Evolutionary conservation across 2,888 invertebrate genomes (phyloP).

Genomic region (Drosophila mettleri): DNA sequence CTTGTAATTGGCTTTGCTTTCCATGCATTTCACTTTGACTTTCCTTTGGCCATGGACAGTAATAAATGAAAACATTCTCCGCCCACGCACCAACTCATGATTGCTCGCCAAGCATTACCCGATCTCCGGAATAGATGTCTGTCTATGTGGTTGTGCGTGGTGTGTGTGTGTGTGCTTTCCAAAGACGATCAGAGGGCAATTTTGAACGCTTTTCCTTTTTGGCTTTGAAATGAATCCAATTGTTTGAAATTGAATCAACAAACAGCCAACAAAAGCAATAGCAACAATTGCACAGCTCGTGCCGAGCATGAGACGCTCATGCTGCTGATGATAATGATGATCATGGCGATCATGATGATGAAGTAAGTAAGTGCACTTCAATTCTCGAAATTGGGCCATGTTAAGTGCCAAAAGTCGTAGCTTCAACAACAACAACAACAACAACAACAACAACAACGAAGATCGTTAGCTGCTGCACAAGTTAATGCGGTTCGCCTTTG

Average conservation of each 20-base stretch:
- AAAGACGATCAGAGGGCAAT: slow-evolving; percentile 67
- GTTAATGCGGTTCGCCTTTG: slow-evolving; percentile 58
- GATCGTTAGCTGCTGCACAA: slow-evolving; percentile 42
- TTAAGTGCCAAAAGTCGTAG: slow-evolving; percentile 70
- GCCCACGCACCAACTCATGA: slow-evolving; percentile 68
- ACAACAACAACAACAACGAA: slow-evolving; percentile 14
- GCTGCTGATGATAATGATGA: slow-evolving; percentile 35
- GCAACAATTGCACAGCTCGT: slow-evolving; percentile 58
- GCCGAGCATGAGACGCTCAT: slow-evolving; percentile 54
- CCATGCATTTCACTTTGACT: slow-evolving; percentile 79
- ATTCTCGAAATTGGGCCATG: slow-evolving; percentile 71
- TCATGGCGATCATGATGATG: slow-evolving; percentile 31
- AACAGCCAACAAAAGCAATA: slow-evolving; percentile 16
- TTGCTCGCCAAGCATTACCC: slow-evolving; percentile 34
- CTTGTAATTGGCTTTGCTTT: slow-evolving; percentile 74
- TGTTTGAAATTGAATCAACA: slow-evolving; percentile 63
- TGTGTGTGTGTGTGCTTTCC: slow-evolving; percentile 47
- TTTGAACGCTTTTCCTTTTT: slow-evolving; percentile 79
- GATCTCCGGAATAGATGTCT: slow-evolving; percentile 10
- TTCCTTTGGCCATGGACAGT: slow-evolving; percentile 53
- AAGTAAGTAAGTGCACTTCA: slow-evolving; percentile 73
- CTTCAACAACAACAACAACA: slow-evolving; percentile 33
- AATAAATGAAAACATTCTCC: slow-evolving; percentile 54
- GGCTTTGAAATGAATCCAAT: slow-evolving; percentile 71
- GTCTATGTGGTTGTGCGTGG: neutral